Evolutionary conservation across 2,113 vertebrate genomes (phyloP).

Genomic region (Daphoenositta chrysoptera): DNA sequence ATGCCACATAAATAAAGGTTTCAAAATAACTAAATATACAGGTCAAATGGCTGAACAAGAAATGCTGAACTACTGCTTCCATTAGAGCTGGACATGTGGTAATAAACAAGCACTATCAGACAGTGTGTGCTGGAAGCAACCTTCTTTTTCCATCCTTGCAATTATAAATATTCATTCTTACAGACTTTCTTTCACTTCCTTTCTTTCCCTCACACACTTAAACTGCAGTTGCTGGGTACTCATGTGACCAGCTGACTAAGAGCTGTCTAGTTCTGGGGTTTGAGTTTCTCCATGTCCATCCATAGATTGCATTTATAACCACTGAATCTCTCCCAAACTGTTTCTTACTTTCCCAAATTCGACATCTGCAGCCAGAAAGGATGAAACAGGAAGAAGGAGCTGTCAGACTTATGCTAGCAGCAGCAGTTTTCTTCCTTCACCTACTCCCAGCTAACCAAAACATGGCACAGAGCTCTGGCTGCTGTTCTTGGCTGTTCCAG

Average conservation of each 20-base stretch:
- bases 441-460: conserved; percentile 36
- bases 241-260: background rate
- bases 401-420: conserved; percentile 6
- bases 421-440: background rate
- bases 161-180: background rate
- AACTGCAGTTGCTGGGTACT: background rate
- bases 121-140: background rate
- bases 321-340: background rate
- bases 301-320: background rate
- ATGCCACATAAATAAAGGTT: background rate
- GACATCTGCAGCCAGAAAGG: background rate
- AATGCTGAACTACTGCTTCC: background rate
- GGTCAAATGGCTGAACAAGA: background rate
- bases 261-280: background rate
- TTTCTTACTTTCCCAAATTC: background rate
- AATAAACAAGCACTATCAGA: background rate
- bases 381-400: background rate
- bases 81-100: background rate
- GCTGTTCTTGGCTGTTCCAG: background rate
- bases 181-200: background rate
- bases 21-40: background rate
- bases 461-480: conserved; percentile 25
- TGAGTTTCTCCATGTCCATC: background rate
- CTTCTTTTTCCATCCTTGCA: background rate
- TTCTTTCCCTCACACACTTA: background rate